Evolutionary conservation across 1,140 invertebrate genomes (phyloP).

Genomic region (Glomeris maerens): DNA sequence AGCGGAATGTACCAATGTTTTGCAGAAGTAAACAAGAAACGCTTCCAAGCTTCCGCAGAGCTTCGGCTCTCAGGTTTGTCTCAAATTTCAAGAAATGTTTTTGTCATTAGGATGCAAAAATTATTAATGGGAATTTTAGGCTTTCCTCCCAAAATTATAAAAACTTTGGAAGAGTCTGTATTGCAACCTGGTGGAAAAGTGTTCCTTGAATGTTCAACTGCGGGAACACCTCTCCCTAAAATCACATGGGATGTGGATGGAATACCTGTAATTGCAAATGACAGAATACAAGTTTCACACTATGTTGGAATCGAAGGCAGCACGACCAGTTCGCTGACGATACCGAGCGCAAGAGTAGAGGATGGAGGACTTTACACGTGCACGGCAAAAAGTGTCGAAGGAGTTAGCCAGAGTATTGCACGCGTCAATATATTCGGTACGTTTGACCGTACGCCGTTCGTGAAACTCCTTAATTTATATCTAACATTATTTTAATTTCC

Average conservation of each 20-base stretch:
- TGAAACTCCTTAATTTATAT: background rate
- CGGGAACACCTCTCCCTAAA: constrained; percentile 5
- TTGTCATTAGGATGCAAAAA: background rate
- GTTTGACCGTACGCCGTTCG: constrained; percentile 21
- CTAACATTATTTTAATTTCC: background rate
- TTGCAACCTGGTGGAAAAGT: constrained; percentile 12
- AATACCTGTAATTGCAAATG: constrained; percentile 22
- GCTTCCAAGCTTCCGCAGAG: constrained; percentile 29
- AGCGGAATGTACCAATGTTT: constrained; percentile 39
- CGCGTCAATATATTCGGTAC: constrained; percentile 26
- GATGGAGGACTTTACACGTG: constrained; percentile 34
- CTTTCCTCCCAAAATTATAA: constrained; percentile 5
- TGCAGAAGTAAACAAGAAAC: constrained; percentile 29
- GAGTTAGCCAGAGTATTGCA: constrained; percentile 23
- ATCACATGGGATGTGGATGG: constrained; percentile 33
- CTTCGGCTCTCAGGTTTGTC: constrained; percentile 31
- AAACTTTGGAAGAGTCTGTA: constrained; percentile 10
- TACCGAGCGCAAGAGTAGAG: constrained; percentile 27
- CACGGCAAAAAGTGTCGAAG: constrained; percentile 29
- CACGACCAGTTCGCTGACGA: constrained; percentile 33
- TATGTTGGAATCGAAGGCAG: constrained; percentile 25
- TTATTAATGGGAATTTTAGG: background rate
- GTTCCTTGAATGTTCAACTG: constrained; percentile 15
- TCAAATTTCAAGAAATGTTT: background rate
- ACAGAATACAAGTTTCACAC: constrained; percentile 24